Base-by-base conservation (phyloP, 2,888 invertebrate genomes). In the Eretmocerus hayati region DNA sequence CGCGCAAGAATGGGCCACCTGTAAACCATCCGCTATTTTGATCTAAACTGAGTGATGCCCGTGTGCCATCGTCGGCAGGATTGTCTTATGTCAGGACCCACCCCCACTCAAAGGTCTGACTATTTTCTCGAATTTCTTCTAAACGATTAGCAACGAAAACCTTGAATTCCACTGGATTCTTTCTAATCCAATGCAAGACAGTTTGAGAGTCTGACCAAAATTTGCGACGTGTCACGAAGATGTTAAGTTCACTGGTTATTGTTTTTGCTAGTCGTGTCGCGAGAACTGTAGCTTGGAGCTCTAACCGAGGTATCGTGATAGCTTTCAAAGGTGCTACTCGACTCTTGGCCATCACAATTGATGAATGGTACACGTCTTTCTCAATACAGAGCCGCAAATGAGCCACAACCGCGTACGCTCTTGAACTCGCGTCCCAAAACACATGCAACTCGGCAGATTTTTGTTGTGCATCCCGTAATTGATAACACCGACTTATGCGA, bases 401-500 rank as follows among this genome's bases (percentile, higher is more conserved):
- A 13, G 26, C 23, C 3, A 36, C 43, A 6, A 26, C 23, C 11
- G 30, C 43, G 26, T 23, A 43, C 8, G 36, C 43, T n/a, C 36
- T 43, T 9, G 13, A 3, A n/a, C 43, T 36, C 11, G 42, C 33
- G 11, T 33, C 23, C 4, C n/a, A 15, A 42, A 42, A 20, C 13
- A 21, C 23, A 30, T 23, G 16, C 19, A 36, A 26, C n/a, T 23
- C 43, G 4, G 30, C 36, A 18, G 43, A 36, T 36, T 23, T 30
- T 13, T 23, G 2, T 19, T 23, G 8, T 8, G 6, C 5, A 1
- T 20, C 19, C 5, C 8, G 11, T 2, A 40, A 15, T 33, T 46
- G 36, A 46, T 46, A 46, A 46, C 39, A 50, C 9, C 42, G 36
- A 16, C 6, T 5, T 11, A 50, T 39, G 11, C 15, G n/a, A 11